These are phyloP conservation scores for Orthosia gothica DNA, from an alignment of 2,888 invertebrate genomes.

Conservation along the genomic window DNA sequence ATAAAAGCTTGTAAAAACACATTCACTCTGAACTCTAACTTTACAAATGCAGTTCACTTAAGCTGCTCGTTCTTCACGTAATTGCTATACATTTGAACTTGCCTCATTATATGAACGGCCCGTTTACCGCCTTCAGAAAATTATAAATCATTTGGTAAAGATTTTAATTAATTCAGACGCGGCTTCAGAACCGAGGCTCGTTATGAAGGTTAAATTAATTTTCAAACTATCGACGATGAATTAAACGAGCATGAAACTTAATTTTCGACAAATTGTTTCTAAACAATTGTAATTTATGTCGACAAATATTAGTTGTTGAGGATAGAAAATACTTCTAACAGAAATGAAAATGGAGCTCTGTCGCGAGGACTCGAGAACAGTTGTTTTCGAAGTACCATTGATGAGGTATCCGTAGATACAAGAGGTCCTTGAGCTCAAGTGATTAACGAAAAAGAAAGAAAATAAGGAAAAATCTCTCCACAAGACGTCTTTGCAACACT, in stretches of 20 bases:
- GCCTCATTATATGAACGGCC: constrained; percentile 50
- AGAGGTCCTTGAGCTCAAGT: constrained; percentile 41
- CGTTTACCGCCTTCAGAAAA: constrained; percentile 51
- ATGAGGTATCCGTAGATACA: constrained; percentile 42
- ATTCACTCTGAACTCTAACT: constrained; percentile 19
- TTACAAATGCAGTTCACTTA: constrained; percentile 48
- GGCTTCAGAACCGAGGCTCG: constrained; percentile 50
- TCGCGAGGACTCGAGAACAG: constrained; percentile 29
- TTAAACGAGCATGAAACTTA: constrained; percentile 42
- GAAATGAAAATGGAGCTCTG: constrained; percentile 40
- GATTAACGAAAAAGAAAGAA: constrained; percentile 7
- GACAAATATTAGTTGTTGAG: constrained; percentile 35
- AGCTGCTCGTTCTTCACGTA: constrained; percentile 33
- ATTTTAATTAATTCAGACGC: constrained; percentile 58
- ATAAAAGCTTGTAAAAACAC: constrained; percentile 23
- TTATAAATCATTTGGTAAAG: constrained; percentile 59
- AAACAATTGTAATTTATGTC: constrained; percentile 49
- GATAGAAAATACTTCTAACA: constrained; percentile 33
- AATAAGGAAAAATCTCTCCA: constrained; percentile 18
- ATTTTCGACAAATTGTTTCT: constrained; percentile 47
- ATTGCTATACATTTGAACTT: constrained; percentile 53
- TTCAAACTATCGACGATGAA: constrained; percentile 58
- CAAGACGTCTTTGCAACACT: not conserved
- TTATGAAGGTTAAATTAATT: constrained; percentile 57
- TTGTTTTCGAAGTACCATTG: constrained; percentile 57